Evolutionary conservation across 2,113 vertebrate species (phyloP).

Genomic region (Spermophilus dauricus): DNA sequence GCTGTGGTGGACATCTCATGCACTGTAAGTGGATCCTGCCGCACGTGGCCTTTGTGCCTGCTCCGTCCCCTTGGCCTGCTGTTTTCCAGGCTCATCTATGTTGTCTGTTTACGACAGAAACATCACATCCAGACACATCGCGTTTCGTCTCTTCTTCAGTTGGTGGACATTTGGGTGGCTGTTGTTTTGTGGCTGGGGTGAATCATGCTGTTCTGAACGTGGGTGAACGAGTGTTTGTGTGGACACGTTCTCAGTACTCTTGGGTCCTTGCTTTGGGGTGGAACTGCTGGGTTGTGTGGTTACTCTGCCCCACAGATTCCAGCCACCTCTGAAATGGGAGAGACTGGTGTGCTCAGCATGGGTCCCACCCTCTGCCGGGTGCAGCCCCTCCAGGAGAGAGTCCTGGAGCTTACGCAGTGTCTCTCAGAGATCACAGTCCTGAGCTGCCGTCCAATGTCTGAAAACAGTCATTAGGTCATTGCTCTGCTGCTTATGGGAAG

Average conservation of each 20-base stretch:
- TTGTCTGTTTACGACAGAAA: not conserved
- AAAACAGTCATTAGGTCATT: not conserved
- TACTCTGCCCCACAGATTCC: not conserved
- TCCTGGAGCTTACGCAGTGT: fast-evolving
- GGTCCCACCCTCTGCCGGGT: no score
- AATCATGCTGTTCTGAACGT: not conserved
- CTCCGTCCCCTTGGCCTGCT: not conserved
- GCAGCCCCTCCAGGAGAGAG: not conserved
- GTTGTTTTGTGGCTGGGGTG: not conserved
- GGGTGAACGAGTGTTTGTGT: not conserved
- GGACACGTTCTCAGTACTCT: not conserved
- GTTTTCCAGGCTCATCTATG: not conserved
- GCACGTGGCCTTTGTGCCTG: not conserved
- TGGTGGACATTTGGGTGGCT: not conserved
- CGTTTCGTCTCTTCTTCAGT: no score
- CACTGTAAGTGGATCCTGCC: not conserved
- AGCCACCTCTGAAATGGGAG: not conserved
- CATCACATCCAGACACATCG: fast-evolving
- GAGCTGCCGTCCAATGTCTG: not conserved
- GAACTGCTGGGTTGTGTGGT: not conserved
- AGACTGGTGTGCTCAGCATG: no score
- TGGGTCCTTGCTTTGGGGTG: not conserved
- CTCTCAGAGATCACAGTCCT: not conserved
- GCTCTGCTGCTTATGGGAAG: not conserved
- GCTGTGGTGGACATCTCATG: not conserved